Evolutionary conservation across 2,888 invertebrate genomes (phyloP).

Genomic region (Himalopsyche japonica): DNA sequence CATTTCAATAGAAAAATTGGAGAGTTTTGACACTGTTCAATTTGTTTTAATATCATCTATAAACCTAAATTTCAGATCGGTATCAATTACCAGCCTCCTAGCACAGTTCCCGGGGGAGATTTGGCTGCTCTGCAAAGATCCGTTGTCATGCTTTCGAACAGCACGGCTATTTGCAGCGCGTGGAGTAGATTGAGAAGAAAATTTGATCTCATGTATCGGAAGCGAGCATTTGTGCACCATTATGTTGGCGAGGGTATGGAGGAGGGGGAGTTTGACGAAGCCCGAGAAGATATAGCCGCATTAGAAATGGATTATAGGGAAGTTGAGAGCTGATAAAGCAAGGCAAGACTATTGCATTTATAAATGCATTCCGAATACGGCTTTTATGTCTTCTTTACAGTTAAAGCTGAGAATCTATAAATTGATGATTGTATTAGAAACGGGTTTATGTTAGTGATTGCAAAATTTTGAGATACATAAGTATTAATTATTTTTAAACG

Average conservation of each 20-base stretch:
- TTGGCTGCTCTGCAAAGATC: slow-evolving; percentile 74
- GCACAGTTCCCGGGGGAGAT: slow-evolving; percentile 75
- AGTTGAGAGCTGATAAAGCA: slow-evolving; percentile 53
- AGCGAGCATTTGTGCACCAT: slow-evolving; percentile 88
- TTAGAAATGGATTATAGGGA: slow-evolving; percentile 70
- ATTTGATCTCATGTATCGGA: slow-evolving; percentile 79
- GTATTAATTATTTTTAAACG: too few species aligned
- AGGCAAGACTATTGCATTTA: too few species aligned
- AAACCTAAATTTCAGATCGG: slow-evolving; percentile 70
- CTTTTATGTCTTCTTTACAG: too few species aligned
- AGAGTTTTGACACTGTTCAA: too few species aligned
- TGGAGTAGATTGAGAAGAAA: slow-evolving; percentile 81
- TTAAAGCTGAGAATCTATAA: too few species aligned
- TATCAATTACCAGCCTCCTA: slow-evolving; percentile 75
- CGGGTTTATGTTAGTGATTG: too few species aligned
- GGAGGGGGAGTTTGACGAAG: slow-evolving; percentile 66
- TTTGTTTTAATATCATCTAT: too few species aligned
- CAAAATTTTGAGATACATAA: too few species aligned
- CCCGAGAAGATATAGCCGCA: slow-evolving; percentile 65
- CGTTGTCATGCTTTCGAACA: slow-evolving; percentile 85
- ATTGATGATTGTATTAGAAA: too few species aligned
- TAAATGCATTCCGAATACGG: too few species aligned
- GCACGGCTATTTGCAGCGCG: slow-evolving; percentile 73
- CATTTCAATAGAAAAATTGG: too few species aligned
- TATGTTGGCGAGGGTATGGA: slow-evolving; percentile 77